Conservation (phyloP, 2,888 invertebrate species). For the Acleris laterana region DNA sequence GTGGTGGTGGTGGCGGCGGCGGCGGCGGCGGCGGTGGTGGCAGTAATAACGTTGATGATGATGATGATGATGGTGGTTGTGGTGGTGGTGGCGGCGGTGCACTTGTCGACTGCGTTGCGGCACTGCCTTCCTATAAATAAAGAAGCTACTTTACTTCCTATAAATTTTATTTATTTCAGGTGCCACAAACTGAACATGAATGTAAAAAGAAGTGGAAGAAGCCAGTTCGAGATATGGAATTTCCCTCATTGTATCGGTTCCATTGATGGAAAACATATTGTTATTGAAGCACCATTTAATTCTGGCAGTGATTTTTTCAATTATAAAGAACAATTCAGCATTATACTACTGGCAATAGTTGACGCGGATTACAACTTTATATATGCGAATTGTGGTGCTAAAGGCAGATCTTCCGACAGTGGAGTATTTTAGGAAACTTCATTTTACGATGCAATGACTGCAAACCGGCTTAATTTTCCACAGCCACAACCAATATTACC, state of each 20-base stretch:
- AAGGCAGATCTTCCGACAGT: constrained; percentile 45
- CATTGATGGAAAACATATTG: constrained; percentile 2
- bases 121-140: constrained; percentile 13
- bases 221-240: constrained; percentile 45
- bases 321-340: constrained; percentile 45
- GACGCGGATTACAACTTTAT: constrained; percentile 45
- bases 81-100: constrained; percentile 1
- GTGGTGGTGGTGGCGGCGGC: no score
- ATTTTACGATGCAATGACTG: constrained; percentile 44
- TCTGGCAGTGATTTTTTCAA: constrained; percentile 45
- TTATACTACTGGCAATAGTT: constrained; percentile 44
- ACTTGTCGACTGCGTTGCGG: constrained; percentile 21
- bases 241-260: constrained; percentile 44
- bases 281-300: constrained; percentile 44
- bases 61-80: constrained; percentile 6
- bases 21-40: no score
- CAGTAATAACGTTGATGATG: background rate
- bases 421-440: constrained; percentile 47
- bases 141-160: constrained; percentile 12
- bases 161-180: constrained; percentile 42
- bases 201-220: constrained; percentile 40
- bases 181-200: constrained; percentile 43
- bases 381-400: constrained; percentile 45
- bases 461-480: constrained; percentile 44
- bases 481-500: constrained; percentile 42